Evolutionary conservation across 2,797 vertebrate genomes (phyloP), one percentile per base, ranked within the genome.

Genomic region (Ptychobarbus kaznakovi): DNA sequence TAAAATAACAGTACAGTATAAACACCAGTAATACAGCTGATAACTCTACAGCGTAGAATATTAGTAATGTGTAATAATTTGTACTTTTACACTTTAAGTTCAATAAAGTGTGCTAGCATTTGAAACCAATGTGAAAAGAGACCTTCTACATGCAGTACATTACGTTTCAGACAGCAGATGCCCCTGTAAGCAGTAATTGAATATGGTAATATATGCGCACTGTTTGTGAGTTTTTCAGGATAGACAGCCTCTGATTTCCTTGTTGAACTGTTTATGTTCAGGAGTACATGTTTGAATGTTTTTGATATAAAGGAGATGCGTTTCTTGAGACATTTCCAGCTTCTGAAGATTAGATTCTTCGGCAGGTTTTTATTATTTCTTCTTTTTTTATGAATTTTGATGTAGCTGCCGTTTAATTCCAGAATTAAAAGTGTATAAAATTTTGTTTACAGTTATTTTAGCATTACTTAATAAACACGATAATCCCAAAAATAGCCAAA

Each of bases 81-180:
- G 25, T 51, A 75, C 6, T 0, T 75, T 35, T 38, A 35, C 18
- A 35, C 73, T 53, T 22, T 56, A 12, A 35, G 18, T 22, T 56
- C 0, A 32, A 16, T 65, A 65, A 32, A 65, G 28, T 65, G 28
- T 25, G 18, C 49, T 70, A 12, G 15, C n/a, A 32, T 70, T 84
- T 58, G 44, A 84, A 78, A 25, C 28, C 6, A 18, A 44, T 35
- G 49, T 78, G 35, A n/a, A 56, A 78, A 56, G 35, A 58, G 46
- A 35, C 12, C 74, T 20, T 58, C 16, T 4, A 11, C 44, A 66
- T 56, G 40, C 58, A 83, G 58, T 65, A 9, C 58, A 13, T 76
- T 65, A 66, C 44, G 22, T 68, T 56, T 25, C 49, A 51, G 49
- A 51, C 49, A 51, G 13, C 46, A 49, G 46, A 49, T 49, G 13